A percentile compares a stretch with the other conserved stretches of the same genome.
Conservation (phyloP, 2,797 vertebrate genomes). For the Takifugu ocellatus region DNA sequence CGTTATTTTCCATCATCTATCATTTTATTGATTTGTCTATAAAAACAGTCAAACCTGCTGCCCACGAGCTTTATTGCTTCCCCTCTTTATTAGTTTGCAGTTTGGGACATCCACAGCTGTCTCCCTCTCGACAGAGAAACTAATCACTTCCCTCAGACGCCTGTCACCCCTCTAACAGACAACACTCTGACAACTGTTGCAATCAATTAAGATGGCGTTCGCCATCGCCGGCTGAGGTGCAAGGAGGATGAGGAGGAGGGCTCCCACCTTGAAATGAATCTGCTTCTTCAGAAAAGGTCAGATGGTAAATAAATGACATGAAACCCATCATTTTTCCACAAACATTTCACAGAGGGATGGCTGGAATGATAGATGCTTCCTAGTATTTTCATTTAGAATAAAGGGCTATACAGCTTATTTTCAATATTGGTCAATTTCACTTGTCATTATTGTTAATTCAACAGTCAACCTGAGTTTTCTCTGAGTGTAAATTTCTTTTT, state of each 20-base stretch:
- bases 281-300: not conserved
- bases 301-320: not conserved
- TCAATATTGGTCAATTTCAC: too few species aligned
- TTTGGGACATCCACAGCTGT: slow-evolving; percentile 74
- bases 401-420: too few species aligned
- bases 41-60: slow-evolving; percentile 76
- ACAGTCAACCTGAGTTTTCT: not conserved
- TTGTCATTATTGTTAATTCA: too few species aligned
- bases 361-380: too few species aligned
- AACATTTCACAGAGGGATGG: too few species aligned
- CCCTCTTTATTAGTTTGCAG: slow-evolving; percentile 75
- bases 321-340: not conserved
- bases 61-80: slow-evolving; percentile 75
- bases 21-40: slow-evolving; percentile 80
- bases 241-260: slow-evolving; percentile 16
- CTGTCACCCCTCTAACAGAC: slow-evolving; percentile 70
- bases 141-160: slow-evolving; percentile 71
- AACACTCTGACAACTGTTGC: slow-evolving; percentile 72
- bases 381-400: too few species aligned
- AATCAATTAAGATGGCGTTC: slow-evolving; percentile 60
- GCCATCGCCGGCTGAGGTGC: slow-evolving; percentile 34
- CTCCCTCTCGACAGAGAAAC: slow-evolving; percentile 65
- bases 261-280: not conserved
- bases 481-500: too few species aligned
- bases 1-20: slow-evolving; percentile 76